Conservation (phyloP, 2,888 invertebrate species). For the Cerastis leucographa region DNA sequence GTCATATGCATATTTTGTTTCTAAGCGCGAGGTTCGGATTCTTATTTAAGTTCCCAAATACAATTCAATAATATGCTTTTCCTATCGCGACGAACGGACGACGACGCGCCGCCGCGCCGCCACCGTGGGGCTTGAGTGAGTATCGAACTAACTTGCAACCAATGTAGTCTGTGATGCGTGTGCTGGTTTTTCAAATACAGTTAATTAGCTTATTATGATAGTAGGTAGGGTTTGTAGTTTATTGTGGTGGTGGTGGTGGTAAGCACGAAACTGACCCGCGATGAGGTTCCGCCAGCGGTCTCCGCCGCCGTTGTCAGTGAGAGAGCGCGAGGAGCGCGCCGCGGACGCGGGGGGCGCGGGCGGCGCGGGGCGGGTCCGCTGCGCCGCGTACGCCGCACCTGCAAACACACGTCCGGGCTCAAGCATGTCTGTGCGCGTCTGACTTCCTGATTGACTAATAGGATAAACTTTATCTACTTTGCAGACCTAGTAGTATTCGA, state of each 20-base stretch:
- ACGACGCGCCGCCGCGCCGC: too few species aligned
- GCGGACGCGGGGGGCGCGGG: slow-evolving; percentile 1
- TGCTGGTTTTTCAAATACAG: background rate
- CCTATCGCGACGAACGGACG: too few species aligned
- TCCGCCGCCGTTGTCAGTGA: slow-evolving; percentile 15
- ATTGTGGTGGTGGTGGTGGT: too few species aligned
- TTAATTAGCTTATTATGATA: background rate
- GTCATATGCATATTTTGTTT: too few species aligned
- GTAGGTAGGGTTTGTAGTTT: background rate
- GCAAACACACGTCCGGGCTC: background rate
- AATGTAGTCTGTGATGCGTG: too few species aligned
- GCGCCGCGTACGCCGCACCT: slow-evolving; percentile 21
- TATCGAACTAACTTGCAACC: too few species aligned
- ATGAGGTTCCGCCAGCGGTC: slow-evolving; percentile 65
- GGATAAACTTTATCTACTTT: background rate
- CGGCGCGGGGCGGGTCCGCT: slow-evolving; percentile 2
- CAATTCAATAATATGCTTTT: too few species aligned
- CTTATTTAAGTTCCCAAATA: too few species aligned
- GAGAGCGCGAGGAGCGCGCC: slow-evolving; percentile 38
- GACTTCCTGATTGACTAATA: background rate
- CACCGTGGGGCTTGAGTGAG: too few species aligned
- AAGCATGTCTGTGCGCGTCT: background rate
- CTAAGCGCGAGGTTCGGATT: too few species aligned
- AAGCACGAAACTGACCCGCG: slow-evolving; percentile 53
- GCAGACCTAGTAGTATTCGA: background rate